Conservation (phyloP, 2,888 invertebrate species). For the Ormyrus thymus region DNA sequence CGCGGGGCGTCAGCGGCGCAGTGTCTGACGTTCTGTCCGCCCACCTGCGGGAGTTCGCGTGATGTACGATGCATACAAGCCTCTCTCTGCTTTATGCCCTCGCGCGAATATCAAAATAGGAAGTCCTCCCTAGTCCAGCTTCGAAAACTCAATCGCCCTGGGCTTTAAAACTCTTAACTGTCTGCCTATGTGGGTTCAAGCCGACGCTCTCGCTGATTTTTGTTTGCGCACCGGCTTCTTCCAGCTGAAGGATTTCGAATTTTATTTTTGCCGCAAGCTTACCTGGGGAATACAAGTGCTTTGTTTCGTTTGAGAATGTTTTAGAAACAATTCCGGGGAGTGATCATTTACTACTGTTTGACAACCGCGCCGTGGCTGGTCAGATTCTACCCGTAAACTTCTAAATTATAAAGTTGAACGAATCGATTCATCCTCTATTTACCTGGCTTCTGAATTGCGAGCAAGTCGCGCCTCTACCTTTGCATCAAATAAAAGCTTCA, state of each 20-base stretch:
- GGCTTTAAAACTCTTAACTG: slow-evolving; percentile 15
- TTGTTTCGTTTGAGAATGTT: too few relatives aligned
- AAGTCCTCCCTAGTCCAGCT: not conserved
- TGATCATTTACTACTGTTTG: too few relatives aligned
- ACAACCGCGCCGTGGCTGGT: too few relatives aligned
- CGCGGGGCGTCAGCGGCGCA: slow-evolving; percentile 70
- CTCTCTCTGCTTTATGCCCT: not conserved
- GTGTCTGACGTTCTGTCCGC: slow-evolving; percentile 72
- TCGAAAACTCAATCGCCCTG: slow-evolving; percentile 7
- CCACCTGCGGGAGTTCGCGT: slow-evolving; percentile 64
- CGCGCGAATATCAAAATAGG: slow-evolving; percentile 46
- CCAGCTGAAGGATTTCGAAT: not conserved
- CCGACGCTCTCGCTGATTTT: not conserved
- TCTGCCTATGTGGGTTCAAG: not conserved
- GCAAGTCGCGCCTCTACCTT: too few relatives aligned
- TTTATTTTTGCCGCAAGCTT: too few relatives aligned
- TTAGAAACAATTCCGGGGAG: too few relatives aligned
- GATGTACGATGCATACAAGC: slow-evolving; percentile 56
- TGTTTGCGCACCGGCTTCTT: not conserved
- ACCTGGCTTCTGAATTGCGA: too few relatives aligned
- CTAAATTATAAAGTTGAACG: too few relatives aligned
- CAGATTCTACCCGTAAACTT: too few relatives aligned
- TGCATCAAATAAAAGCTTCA: too few relatives aligned
- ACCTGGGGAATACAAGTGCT: too few relatives aligned
- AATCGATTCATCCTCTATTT: too few relatives aligned